phyloP scores from a whole-genome alignment of 2,797 vertebrate species.

The Rhinogobio ventralis region DNA sequence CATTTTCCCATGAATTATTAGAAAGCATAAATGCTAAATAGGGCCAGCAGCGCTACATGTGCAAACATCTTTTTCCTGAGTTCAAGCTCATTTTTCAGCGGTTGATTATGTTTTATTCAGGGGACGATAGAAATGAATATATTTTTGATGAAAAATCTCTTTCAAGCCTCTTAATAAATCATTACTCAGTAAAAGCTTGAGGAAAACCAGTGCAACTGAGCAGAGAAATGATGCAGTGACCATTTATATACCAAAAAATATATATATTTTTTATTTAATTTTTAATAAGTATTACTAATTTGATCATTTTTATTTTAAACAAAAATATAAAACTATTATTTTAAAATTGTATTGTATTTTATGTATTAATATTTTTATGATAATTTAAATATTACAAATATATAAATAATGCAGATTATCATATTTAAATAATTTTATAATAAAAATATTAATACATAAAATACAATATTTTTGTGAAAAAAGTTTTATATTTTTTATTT shows the following conservation, averaged over 20 bases:
- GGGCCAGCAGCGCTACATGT: constrained; percentile 12
- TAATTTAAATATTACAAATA: background rate
- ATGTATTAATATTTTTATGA: background rate
- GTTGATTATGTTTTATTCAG: constrained; percentile 67
- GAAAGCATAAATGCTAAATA: background rate
- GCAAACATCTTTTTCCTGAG: constrained; percentile 26
- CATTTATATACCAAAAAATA: background rate
- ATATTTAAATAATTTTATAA: background rate
- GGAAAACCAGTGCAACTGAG: constrained; percentile 47
- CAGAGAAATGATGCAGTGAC: background rate
- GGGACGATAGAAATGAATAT: constrained; percentile 59
- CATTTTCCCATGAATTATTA: constrained; percentile 1
- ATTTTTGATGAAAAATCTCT: constrained; percentile 71
- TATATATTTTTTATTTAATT: too few species aligned
- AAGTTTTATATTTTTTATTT: background rate
- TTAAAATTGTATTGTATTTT: background rate
- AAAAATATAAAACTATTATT: background rate
- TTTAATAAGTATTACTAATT: background rate
- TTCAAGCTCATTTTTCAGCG: constrained; percentile 27
- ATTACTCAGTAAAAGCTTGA: constrained; percentile 60
- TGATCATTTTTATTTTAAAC: background rate
- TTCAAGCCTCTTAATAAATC: constrained; percentile 66
- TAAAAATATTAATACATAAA: too few species aligned
- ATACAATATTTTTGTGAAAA: too few species aligned
- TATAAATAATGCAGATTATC: background rate